Percentiles rank a stretch among this genome's conserved stretches.
Evolutionary conservation across 2,113 vertebrate genomes (phyloP).

Genomic region (Aleadryas rufinucha): DNA sequence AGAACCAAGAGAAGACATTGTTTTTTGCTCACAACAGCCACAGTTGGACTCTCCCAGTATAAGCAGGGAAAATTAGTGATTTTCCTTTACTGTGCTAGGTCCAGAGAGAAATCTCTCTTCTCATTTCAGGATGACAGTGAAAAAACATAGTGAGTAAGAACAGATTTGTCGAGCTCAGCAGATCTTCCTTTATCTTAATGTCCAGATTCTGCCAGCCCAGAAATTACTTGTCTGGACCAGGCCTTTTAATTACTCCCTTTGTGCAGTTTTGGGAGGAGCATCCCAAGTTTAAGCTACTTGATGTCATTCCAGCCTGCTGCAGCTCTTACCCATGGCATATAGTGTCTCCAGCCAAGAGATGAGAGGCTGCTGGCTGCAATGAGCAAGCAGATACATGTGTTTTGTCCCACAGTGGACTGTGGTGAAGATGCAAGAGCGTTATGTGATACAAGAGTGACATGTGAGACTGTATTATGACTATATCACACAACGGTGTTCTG

Average conservation of each 20-base stretch:
- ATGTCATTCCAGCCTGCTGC: background rate
- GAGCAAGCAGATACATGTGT: background rate
- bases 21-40: background rate
- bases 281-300: background rate
- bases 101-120: background rate
- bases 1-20: background rate
- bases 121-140: background rate
- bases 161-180: background rate
- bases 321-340: background rate
- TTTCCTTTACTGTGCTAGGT: background rate
- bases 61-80: background rate
- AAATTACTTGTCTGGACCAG: background rate
- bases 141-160: background rate
- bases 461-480: background rate
- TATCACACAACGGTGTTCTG: background rate
- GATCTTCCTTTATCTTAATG: slow-evolving; percentile 13
- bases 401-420: background rate
- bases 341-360: background rate
- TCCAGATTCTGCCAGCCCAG: background rate
- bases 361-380: background rate
- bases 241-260: slow-evolving; percentile 34
- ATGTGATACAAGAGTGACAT: background rate
- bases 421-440: background rate
- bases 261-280: background rate
- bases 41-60: background rate